Evolutionary conservation across 92 coral and sea anemone genomes (phyloP).

Genomic region (Epizoanthus scotinus): DNA sequence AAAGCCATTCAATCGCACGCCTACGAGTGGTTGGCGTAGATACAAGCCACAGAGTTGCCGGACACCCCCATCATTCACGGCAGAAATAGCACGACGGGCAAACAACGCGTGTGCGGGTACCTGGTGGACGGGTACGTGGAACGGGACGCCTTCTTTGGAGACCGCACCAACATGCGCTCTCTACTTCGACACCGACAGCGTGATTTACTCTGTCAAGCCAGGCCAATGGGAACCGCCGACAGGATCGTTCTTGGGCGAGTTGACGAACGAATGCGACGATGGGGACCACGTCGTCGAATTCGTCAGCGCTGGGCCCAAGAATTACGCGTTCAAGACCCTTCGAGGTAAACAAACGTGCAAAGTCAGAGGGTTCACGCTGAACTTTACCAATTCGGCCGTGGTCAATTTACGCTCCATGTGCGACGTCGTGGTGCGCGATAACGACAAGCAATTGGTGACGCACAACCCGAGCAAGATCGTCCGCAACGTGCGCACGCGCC

Average conservation of each 20-base stretch:
- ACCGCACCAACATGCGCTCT: too few species aligned
- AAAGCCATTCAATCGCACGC: too few species aligned
- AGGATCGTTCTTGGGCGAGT: slow-evolving; percentile 1
- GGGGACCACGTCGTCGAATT: slow-evolving; percentile 4
- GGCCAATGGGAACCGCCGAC: neutral
- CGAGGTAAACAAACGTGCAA: neutral
- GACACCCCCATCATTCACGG: too few species aligned
- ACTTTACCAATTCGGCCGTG: neutral
- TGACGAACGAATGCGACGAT: slow-evolving; percentile 20
- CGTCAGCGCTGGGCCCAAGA: slow-evolving; percentile 20
- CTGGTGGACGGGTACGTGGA: too few species aligned
- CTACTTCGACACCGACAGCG: slow-evolving; percentile 34
- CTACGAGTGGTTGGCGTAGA: too few species aligned
- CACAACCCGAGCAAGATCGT: neutral
- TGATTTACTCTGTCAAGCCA: slow-evolving; percentile 1
- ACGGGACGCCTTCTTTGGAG: too few species aligned
- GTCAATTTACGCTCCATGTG: neutral
- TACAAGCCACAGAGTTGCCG: too few species aligned
- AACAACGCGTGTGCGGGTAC: too few species aligned
- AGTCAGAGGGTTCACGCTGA: neutral
- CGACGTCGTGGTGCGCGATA: neutral
- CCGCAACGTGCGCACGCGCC: too few species aligned
- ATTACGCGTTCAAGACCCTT: neutral
- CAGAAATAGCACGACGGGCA: too few species aligned
- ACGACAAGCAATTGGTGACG: neutral